Percentiles rank a stretch among this genome's conserved stretches.
These are phyloP conservation scores for Glandiceps talaboti DNA, from an alignment of 53 echinoderm and acorn worm genomes.

Conservation along the genomic window DNA sequence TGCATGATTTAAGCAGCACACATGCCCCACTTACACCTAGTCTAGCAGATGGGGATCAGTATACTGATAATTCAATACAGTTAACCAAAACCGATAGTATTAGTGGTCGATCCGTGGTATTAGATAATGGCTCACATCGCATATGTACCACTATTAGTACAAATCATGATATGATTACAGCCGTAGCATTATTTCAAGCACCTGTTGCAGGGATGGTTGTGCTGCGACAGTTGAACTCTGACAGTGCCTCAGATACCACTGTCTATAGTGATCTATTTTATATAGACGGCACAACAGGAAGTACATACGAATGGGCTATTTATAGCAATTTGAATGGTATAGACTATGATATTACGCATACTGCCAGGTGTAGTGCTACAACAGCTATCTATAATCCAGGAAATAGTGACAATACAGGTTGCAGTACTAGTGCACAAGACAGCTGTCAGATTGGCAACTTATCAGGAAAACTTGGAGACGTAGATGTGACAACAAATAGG, in stretches of 20 bases:
- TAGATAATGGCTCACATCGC: slow-evolving; percentile 16
- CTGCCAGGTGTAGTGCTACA: slow-evolving; percentile 34
- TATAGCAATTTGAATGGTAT: slow-evolving; percentile 34
- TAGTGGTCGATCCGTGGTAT: slow-evolving; percentile 49
- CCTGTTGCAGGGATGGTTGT: slow-evolving; percentile 77
- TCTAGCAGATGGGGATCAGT: slow-evolving; percentile 9
- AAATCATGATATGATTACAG: slow-evolving; percentile 39
- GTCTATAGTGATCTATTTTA: slow-evolving; percentile 65
- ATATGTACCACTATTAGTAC: slow-evolving; percentile 61
- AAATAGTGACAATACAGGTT: slow-evolving; percentile 7
- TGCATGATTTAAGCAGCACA: background rate
- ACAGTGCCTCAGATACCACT: slow-evolving; percentile 37
- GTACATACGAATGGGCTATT: slow-evolving; percentile 44
- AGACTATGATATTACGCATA: slow-evolving; percentile 35
- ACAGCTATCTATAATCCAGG: slow-evolving; percentile 22
- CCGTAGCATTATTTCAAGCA: slow-evolving; percentile 60
- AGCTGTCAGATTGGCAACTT: slow-evolving; percentile 36
- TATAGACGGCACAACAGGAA: slow-evolving; percentile 33
- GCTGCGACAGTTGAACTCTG: slow-evolving; percentile 39
- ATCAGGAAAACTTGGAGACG: slow-evolving; percentile 36
- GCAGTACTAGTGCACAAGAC: background rate
- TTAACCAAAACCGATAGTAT: slow-evolving; percentile 39
- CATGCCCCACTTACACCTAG: slow-evolving; percentile 12
- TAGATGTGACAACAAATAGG: slow-evolving; percentile 45
- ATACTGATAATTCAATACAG: slow-evolving; percentile 12